Percentiles rank a stretch among this genome's conserved stretches.
These are phyloP conservation scores for Enteromius viviparus DNA, from an alignment of 2,797 vertebrate genomes.

Conservation along the genomic window DNA sequence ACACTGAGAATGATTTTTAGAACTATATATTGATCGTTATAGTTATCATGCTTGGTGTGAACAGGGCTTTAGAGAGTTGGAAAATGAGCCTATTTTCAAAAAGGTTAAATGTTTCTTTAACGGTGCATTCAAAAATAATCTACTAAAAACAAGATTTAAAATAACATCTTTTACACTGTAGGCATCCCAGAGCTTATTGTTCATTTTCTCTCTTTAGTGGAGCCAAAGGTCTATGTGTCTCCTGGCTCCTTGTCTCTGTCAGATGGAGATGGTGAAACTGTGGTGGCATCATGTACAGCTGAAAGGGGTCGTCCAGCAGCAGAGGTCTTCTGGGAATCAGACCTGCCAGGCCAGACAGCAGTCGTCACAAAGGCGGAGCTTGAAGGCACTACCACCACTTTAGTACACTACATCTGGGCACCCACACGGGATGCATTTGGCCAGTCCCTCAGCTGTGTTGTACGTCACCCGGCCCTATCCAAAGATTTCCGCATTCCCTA, in stretches of 20 bases:
- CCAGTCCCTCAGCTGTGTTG: slow-evolving; percentile 88
- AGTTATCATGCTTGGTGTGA: too few relatives aligned
- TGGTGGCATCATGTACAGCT: slow-evolving; percentile 93
- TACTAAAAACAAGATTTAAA: background rate
- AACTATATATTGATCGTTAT: too few relatives aligned
- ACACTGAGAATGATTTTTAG: too few relatives aligned
- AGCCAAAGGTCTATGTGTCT: slow-evolving; percentile 89
- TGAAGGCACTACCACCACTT: slow-evolving; percentile 86
- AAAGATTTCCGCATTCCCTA: slow-evolving; percentile 86
- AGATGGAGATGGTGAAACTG: slow-evolving; percentile 85
- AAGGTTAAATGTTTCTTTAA: too few relatives aligned
- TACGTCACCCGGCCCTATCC: slow-evolving; percentile 89
- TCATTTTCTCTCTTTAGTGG: slow-evolving; percentile 76
- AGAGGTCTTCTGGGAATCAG: slow-evolving; percentile 88
- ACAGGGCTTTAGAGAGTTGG: too few relatives aligned
- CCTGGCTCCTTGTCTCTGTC: slow-evolving; percentile 85
- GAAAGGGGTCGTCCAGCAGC: slow-evolving; percentile 91
- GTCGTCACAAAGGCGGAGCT: slow-evolving; percentile 77
- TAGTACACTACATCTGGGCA: slow-evolving; percentile 83
- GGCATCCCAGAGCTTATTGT: background rate
- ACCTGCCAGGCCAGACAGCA: slow-evolving; percentile 83
- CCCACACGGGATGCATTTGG: slow-evolving; percentile 89
- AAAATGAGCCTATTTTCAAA: too few relatives aligned
- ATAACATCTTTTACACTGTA: background rate
- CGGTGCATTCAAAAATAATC: background rate